Conservation (phyloP, 1,140 invertebrate genomes). For the Tetraneura akinire region DNA sequence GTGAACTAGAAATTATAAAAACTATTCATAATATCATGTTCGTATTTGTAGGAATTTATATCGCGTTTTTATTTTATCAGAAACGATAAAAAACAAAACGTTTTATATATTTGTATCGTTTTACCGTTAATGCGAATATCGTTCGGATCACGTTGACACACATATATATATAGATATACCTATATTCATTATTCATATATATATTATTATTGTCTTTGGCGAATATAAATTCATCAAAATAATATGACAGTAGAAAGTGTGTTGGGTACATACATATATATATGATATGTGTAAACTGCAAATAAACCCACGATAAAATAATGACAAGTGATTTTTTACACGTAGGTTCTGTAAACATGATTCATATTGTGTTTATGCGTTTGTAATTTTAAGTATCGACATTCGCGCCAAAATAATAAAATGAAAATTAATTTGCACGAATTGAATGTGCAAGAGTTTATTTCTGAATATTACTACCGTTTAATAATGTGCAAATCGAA, state of each 20-base stretch:
- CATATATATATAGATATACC: not conserved
- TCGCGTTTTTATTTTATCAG: not conserved
- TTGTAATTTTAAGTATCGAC: too few relatives aligned
- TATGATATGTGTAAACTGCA: not conserved
- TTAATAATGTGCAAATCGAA: too few relatives aligned
- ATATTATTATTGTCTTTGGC: not conserved
- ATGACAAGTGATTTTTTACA: not conserved
- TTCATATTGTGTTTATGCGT: not conserved
- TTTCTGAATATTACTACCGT: too few relatives aligned
- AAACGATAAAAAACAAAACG: not conserved
- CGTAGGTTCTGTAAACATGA: slow-evolving; percentile 23
- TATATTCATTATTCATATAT: too few relatives aligned
- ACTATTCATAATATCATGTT: too few relatives aligned
- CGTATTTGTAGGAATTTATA: not conserved
- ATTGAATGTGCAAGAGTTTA: too few relatives aligned
- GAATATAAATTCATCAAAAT: not conserved
- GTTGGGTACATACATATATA: too few relatives aligned
- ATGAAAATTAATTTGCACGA: too few relatives aligned
- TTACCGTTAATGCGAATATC: not conserved
- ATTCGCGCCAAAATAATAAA: too few relatives aligned
- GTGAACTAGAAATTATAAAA: too few relatives aligned
- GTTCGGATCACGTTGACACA: not conserved
- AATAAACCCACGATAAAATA: slow-evolving; percentile 8
- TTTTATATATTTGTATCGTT: not conserved
- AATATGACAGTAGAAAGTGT: slow-evolving; percentile 12